Evolutionary conservation across 2,888 invertebrate species (phyloP).

Genomic region (Lochmaea crataegi): DNA sequence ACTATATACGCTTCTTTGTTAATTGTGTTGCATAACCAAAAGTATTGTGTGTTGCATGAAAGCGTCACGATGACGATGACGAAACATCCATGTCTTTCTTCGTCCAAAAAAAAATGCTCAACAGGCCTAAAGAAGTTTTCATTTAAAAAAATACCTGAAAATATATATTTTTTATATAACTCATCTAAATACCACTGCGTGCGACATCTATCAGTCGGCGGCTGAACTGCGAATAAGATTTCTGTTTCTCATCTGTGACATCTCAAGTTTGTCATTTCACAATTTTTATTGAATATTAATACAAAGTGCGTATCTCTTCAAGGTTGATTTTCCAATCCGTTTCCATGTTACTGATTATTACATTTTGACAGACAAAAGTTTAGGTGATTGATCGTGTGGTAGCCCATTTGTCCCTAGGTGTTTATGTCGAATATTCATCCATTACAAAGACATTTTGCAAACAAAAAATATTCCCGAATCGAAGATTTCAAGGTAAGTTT

Average conservation of each 20-base stretch:
- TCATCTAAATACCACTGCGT: neutral
- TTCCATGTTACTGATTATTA: neutral
- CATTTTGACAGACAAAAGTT: constrained; percentile 10
- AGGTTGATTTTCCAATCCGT: constrained; percentile 3
- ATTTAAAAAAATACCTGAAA: neutral
- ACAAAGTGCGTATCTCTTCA: constrained; percentile 7
- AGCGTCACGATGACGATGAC: too few relatives aligned
- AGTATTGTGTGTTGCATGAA: too few relatives aligned
- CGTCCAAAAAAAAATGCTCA: constrained; percentile 5
- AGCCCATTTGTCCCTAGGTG: neutral
- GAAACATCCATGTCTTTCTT: too few relatives aligned
- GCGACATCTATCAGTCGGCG: neutral
- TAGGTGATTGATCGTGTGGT: constrained; percentile 17
- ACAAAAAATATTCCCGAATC: neutral
- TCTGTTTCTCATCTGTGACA: neutral
- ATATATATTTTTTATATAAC: neutral
- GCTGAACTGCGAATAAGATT: neutral
- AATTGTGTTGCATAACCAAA: too few relatives aligned
- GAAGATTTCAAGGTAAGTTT: constrained; percentile 18
- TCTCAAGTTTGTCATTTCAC: constrained; percentile 11
- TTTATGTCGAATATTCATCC: constrained; percentile 10
- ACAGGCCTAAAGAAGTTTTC: too few relatives aligned
- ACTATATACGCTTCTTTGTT: too few relatives aligned
- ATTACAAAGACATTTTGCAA: neutral
- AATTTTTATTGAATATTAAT: constrained; percentile 15